Evolutionary conservation across 1,140 invertebrate genomes (phyloP).

Genomic region (Chymomyza costata): DNA sequence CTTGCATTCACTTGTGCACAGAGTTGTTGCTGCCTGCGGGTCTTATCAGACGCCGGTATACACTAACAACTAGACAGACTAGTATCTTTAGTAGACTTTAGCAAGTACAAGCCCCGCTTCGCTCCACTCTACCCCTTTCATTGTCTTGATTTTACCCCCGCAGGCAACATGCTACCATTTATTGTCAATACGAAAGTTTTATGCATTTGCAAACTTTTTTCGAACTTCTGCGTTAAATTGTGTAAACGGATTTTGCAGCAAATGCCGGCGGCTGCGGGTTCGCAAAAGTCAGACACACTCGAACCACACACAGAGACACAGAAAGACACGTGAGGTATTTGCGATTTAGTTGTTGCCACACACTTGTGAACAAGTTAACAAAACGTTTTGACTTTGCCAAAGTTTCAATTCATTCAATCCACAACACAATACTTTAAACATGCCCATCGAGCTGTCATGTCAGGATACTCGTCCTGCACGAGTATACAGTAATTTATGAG

Average conservation of each 20-base stretch:
- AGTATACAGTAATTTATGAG: slow-evolving; percentile 46
- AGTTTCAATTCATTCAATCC: too few relatives aligned
- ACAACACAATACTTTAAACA: too few relatives aligned
- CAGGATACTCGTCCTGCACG: too few relatives aligned
- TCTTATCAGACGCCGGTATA: slow-evolving; percentile 35
- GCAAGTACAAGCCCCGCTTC: not conserved
- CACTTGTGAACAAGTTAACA: slow-evolving; percentile 55
- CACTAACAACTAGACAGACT: slow-evolving; percentile 18
- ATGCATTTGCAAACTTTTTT: slow-evolving; percentile 49
- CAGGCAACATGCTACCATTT: slow-evolving; percentile 43
- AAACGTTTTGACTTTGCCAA: slow-evolving; percentile 52
- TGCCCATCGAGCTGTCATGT: too few relatives aligned
- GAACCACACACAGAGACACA: too few relatives aligned
- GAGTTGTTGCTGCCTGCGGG: slow-evolving; percentile 44
- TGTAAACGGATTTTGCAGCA: slow-evolving; percentile 46
- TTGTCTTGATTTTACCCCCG: too few relatives aligned
- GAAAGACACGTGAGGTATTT: slow-evolving; percentile 28
- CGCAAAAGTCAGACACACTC: slow-evolving; percentile 35
- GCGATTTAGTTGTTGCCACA: slow-evolving; percentile 24
- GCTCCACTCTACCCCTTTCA: not conserved
- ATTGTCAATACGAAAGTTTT: slow-evolving; percentile 70
- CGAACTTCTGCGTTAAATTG: slow-evolving; percentile 50
- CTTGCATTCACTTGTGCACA: too few relatives aligned
- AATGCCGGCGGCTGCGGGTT: slow-evolving; percentile 14
- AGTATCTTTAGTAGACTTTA: not conserved